Conservation (phyloP, 1,140 invertebrate species). For the Pinna nobilis region DNA sequence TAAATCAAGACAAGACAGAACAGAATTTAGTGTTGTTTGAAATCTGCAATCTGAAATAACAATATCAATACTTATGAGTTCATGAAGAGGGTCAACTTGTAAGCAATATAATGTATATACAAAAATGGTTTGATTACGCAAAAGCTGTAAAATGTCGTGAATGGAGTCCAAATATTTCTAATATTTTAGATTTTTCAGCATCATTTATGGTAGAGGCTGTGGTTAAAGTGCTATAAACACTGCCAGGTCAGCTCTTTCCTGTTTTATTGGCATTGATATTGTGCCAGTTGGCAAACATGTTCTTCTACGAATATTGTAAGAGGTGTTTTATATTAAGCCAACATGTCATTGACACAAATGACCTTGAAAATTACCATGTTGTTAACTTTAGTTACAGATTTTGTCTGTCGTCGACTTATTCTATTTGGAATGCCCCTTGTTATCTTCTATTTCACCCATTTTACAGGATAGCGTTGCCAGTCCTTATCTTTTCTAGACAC, state of each 20-base stretch:
- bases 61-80: conserved; percentile 16
- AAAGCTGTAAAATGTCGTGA: not conserved
- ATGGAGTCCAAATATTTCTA: not conserved
- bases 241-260: conserved; percentile 21
- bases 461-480: not conserved
- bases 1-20: too few relatives aligned
- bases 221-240: conserved; percentile 36
- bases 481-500: not conserved
- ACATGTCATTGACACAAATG: conserved; percentile 2
- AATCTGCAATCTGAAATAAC: conserved; percentile 2
- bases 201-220: conserved; percentile 1
- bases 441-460: too few relatives aligned
- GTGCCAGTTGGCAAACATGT: conserved; percentile 25
- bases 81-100: conserved; percentile 30
- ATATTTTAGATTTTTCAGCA: conserved; percentile 17
- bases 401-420: too few relatives aligned
- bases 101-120: conserved; percentile 23
- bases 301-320: conserved; percentile 28
- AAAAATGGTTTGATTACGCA: not conserved
- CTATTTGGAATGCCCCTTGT: too few relatives aligned
- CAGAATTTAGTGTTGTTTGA: too few relatives aligned
- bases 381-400: conserved; percentile 29
- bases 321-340: conserved; percentile 30
- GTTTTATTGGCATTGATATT: conserved; percentile 2
- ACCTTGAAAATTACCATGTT: conserved; percentile 29